Base-by-base conservation (phyloP, 2,113 vertebrate genomes). In the Gnathonemus echidnorhynchus region DNA sequence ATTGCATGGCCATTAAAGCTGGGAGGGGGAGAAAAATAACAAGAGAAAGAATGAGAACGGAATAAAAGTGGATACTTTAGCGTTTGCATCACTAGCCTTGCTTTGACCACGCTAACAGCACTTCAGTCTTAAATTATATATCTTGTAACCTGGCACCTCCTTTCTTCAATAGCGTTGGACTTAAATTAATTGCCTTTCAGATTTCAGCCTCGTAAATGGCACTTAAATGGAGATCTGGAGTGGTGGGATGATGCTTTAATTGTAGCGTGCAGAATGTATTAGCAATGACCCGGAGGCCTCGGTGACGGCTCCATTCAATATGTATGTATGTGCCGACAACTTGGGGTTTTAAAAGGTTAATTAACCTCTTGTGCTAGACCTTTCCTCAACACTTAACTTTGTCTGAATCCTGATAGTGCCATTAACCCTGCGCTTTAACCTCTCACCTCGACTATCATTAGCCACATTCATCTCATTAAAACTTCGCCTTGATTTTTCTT, bases 361-460 rank as follows among this genome's bases (percentile, higher is more conserved):
- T 97, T 96, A 98, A 97, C 95, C 97, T 97, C 97, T 97, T 96
- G 97, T 96, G 97, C 95, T 94, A 96, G 96, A 97, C 97, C 96
- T 97, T 97, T 97, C 95, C 95, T 97, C 95, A 96, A 96, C 97
- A 96, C 96, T 97, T 96, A 97, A 96, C 95, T 97, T 95, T 95
- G 95, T 96, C 97, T 96, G 95, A 97, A 96, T 97, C 97, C 96
- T 97, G 97, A 97, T 98, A 97, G 97, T 96, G 96, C 97, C 95
- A 97, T 98, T 98, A 98, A 98, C 97, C 89, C 97, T 95, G 91
- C 93, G 95, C 95, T 95, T 96, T 97, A 96, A 97, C 97, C 97
- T 97, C 97, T 95, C 95, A 96, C 96, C 97, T 93, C 90, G 94
- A 95, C 96, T 97, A 96, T 97, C 96, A 95, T 97, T 97, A 96